These are phyloP conservation scores for Cotesia glomerata DNA, from an alignment of 1,140 invertebrate genomes.

Conservation along the genomic window DNA sequence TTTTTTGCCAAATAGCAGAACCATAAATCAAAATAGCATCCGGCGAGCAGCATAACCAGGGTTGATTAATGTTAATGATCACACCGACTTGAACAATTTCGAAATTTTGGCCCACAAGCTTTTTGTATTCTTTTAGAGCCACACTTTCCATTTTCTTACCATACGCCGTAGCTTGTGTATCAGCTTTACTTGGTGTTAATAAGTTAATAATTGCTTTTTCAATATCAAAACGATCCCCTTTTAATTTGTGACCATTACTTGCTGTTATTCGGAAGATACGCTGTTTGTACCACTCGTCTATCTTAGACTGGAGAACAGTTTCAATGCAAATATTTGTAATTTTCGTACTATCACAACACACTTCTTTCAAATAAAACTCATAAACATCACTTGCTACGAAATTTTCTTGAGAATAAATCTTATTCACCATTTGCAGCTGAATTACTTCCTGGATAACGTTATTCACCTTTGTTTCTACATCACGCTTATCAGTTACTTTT, in stretches of 20 bases:
- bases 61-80: conserved; percentile 13
- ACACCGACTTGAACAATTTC: conserved; percentile 9
- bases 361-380: neutral
- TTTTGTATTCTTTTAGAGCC: neutral
- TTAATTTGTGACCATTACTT: conserved; percentile 3
- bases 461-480: neutral
- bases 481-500: neutral
- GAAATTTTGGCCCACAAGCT: neutral
- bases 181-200: neutral
- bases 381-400: neutral
- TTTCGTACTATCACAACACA: neutral
- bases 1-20: conserved; percentile 1
- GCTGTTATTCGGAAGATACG: conserved; percentile 15
- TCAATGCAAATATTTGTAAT: conserved; percentile 11
- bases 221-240: conserved; percentile 12
- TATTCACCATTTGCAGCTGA: neutral
- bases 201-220: neutral
- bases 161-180: conserved; percentile 3
- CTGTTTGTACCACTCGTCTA: conserved; percentile 10
- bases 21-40: conserved; percentile 22
- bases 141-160: conserved; percentile 15
- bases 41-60: conserved; percentile 27
- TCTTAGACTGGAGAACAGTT: conserved; percentile 21
- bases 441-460: neutral
- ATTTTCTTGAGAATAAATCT: neutral